A percentile compares a stretch with the other conserved stretches of the same genome.
phyloP scores from a whole-genome alignment of 2,888 invertebrate species.

The Melinopterus prodromus region DNA sequence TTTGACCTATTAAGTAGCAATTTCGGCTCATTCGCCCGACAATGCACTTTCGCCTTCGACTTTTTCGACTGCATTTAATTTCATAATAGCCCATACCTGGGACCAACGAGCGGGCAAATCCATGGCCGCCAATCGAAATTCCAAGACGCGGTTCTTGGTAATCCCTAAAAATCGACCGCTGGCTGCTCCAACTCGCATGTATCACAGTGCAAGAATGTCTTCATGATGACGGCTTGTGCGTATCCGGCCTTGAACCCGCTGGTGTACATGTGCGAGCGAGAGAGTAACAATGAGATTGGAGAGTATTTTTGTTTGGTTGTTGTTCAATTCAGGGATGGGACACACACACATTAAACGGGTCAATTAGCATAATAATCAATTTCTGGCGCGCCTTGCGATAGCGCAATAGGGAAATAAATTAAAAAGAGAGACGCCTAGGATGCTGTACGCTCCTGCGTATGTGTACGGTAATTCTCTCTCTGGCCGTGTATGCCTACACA shows the following conservation, averaged over 20 bases:
- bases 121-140: not conserved
- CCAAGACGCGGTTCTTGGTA: not conserved
- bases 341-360: constrained; percentile 4
- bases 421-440: not conserved
- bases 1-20: not conserved
- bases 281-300: not conserved
- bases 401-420: not conserved
- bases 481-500: not conserved
- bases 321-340: constrained; percentile 4
- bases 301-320: not conserved
- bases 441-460: not conserved
- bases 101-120: not conserved
- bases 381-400: constrained; percentile 4
- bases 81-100: constrained; percentile 4
- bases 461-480: not conserved
- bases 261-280: not conserved
- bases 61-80: not conserved
- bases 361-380: not conserved
- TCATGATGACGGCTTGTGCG: not conserved
- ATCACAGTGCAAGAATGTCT: not conserved
- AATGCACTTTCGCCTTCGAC: not conserved
- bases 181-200: not conserved
- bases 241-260: not conserved
- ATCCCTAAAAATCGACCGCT: not conserved
- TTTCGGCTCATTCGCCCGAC: not conserved